Conservation (phyloP, 2,797 vertebrate genomes). For the Semaprochilodus insignis region DNA sequence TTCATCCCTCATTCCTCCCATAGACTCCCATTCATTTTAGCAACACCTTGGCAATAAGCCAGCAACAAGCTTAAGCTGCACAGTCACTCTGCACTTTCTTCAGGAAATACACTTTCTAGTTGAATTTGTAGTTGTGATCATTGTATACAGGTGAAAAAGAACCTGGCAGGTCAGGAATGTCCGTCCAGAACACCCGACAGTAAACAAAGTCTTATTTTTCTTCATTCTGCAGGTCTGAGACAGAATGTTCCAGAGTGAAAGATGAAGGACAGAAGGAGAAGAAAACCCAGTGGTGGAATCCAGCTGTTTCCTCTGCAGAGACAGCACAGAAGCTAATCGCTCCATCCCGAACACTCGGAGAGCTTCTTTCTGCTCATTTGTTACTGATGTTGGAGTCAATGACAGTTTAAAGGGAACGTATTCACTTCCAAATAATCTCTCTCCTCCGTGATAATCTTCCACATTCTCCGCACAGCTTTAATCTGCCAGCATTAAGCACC, state of each 20-base stretch:
- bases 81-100: too few species aligned
- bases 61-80: too few species aligned
- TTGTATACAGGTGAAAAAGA: too few species aligned
- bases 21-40: too few species aligned
- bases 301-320: background rate
- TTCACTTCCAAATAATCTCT: background rate
- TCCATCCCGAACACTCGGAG: background rate
- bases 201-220: constrained; percentile 7
- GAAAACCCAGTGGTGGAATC: background rate
- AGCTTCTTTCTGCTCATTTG: background rate
- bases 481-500: constrained; percentile 8
- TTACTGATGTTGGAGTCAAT: background rate
- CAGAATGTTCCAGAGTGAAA: constrained; percentile 62
- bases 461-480: constrained; percentile 50
- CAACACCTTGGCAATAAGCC: too few species aligned
- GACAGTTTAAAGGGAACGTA: background rate
- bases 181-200: too few species aligned
- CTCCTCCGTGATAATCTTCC: background rate
- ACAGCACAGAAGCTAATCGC: background rate
- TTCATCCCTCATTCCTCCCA: too few species aligned
- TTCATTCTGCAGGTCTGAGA: constrained; percentile 54
- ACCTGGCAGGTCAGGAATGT: background rate
- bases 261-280: constrained; percentile 48
- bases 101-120: too few species aligned
- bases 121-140: too few species aligned